Evolutionary conservation across 2,113 vertebrate species (phyloP).

Genomic region (Pipa parva): DNA sequence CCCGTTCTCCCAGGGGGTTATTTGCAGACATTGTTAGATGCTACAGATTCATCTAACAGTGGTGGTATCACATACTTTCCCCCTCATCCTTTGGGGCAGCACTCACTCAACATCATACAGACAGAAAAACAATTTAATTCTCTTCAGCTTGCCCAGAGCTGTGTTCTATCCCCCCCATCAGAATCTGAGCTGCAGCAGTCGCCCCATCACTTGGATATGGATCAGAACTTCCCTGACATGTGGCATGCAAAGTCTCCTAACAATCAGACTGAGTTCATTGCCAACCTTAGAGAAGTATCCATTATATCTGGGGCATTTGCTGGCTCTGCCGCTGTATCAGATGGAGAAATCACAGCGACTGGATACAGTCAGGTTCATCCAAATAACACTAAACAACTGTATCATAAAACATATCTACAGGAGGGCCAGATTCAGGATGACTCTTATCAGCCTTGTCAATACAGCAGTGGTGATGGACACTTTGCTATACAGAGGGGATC

Average conservation of each 20-base stretch:
- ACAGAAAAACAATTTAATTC: conserved; percentile 84
- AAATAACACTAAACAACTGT: conserved; percentile 81
- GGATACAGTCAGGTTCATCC: conserved; percentile 79
- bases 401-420: conserved; percentile 85
- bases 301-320: conserved; percentile 74
- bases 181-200: conserved; percentile 92
- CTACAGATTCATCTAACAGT: conserved; percentile 85
- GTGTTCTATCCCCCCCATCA: conserved; percentile 85
- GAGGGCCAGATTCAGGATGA: conserved; percentile 81
- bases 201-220: conserved; percentile 77
- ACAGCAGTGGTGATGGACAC: conserved; percentile 81
- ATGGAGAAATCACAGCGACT: conserved; percentile 71
- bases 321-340: conserved; percentile 58
- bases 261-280: conserved; percentile 67
- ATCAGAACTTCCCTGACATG: conserved; percentile 72
- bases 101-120: conserved; percentile 71
- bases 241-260: conserved; percentile 73
- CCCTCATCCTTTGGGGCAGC: conserved; percentile 78
- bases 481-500: conserved; percentile 90
- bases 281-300: conserved; percentile 69
- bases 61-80: conserved; percentile 81
- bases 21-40: conserved; percentile 94
- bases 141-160: conserved; percentile 85
- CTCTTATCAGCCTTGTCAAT: conserved; percentile 89
- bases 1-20: conserved; percentile 95